These are phyloP conservation scores for Aspidoscelis tigris DNA, from an alignment of 2,113 vertebrate species.

Conservation along the genomic window DNA sequence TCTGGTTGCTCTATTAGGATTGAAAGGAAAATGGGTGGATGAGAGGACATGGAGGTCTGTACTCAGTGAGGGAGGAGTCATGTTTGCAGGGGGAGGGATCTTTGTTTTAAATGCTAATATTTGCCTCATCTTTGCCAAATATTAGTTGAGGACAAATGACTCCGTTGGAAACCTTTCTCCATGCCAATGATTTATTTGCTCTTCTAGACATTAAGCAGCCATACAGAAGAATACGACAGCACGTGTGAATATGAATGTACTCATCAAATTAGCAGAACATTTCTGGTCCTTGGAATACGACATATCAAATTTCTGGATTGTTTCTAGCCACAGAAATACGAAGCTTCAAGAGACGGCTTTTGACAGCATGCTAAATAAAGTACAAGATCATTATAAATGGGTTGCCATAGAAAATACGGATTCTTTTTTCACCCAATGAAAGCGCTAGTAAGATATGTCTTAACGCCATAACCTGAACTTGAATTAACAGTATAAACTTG, in stretches of 20 bases:
- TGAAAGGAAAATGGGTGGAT: constrained; percentile 34
- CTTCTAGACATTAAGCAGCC: not conserved
- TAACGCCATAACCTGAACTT: not conserved
- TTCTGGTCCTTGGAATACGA: constrained; percentile 2
- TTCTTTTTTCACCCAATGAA: not conserved
- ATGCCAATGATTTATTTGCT: constrained; percentile 10
- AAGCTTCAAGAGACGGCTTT: not conserved
- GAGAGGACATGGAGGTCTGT: constrained; percentile 23
- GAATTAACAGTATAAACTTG: not conserved
- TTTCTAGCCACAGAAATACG: not conserved
- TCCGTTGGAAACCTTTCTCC: constrained; percentile 26
- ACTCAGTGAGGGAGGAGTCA: constrained; percentile 33
- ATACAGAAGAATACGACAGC: not conserved
- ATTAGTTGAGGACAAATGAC: constrained; percentile 32
- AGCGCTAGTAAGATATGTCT: not conserved
- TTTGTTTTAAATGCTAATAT: not conserved
- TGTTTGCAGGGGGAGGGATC: constrained; percentile 9
- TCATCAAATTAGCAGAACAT: constrained; percentile 11
- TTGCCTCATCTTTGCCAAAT: not conserved
- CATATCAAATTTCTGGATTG: not conserved
- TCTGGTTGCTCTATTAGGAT: constrained; percentile 43
- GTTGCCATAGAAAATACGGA: not conserved
- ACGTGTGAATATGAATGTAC: not conserved
- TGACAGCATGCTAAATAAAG: not conserved
- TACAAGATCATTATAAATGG: not conserved